Evolutionary conservation across 2,888 invertebrate genomes (phyloP).

Genomic region (Latheticus oryzae): DNA sequence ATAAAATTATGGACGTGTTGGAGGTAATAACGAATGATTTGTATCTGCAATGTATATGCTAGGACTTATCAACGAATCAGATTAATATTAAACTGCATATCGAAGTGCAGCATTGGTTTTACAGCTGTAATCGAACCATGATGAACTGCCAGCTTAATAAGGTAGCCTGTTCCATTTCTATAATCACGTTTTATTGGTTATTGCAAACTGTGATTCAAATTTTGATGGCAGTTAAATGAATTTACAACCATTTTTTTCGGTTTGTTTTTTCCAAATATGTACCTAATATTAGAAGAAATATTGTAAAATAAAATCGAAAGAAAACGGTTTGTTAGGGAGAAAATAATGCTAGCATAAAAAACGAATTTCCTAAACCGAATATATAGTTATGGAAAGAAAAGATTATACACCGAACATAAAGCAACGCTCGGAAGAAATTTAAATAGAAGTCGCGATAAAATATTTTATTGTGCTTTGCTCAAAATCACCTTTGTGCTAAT

Average conservation of each 20-base stretch:
- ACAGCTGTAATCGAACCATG: conserved; percentile 61
- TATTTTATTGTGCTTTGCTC: conserved; percentile 56
- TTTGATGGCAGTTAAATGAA: conserved; percentile 37
- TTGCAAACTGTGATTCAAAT: conserved; percentile 40
- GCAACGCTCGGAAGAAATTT: conserved; percentile 51
- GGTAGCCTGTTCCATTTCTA: conserved; percentile 52
- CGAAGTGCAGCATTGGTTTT: conserved; percentile 53
- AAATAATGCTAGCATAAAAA: conserved; percentile 41
- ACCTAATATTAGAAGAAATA: neutral
- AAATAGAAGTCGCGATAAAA: conserved; percentile 54
- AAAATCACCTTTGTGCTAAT: conserved; percentile 58
- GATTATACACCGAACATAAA: conserved; percentile 51
- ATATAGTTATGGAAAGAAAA: conserved; percentile 46
- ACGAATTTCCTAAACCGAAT: conserved; percentile 39
- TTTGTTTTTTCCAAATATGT: conserved; percentile 10
- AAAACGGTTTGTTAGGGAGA: conserved; percentile 25
- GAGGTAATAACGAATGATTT: conserved; percentile 46
- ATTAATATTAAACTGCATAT: conserved; percentile 46
- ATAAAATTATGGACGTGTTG: conserved; percentile 57
- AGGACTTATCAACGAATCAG: conserved; percentile 45
- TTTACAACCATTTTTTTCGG: conserved; percentile 24
- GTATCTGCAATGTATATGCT: conserved; percentile 43
- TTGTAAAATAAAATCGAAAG: conserved; percentile 7
- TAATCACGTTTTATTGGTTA: conserved; percentile 57
- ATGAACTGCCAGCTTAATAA: conserved; percentile 63